Base-by-base conservation (phyloP, 1,140 invertebrate genomes). In the Euwallacea similis region DNA sequence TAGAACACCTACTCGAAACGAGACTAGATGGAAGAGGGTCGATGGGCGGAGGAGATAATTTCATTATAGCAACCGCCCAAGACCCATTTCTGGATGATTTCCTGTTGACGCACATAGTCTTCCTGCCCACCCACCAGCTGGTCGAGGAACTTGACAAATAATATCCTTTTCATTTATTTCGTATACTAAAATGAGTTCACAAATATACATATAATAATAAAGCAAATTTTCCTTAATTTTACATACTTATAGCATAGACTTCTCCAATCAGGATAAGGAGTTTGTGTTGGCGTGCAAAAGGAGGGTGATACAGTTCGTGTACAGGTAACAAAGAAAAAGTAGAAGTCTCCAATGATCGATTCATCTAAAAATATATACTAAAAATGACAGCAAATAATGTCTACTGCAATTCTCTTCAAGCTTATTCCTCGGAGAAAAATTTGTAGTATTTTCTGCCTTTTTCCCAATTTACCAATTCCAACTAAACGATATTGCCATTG, bases 51-150 rank as follows among this genome's bases (percentile, higher is more conserved):
- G 82, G 82, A 66, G 84, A 85, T 74, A 75, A 73, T 74, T 75
- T 78, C 41, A 76, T 79, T 4, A 66, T 80, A 7, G 75, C 79
- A 13, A 77, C 82, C 6, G 82, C 79, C 7, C 79, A 79, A 68
- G 91, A 93, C 83, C 87, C 88, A 62, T 93, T 93, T 78, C 83
- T 94, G 50, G 93, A 94, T 79, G 93, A 95, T 82, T 94, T 95
- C 80, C 84, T 95, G 53, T 82, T 95, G 11, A 95, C 93, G n/a
- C 91, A 95, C 80, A 90, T 93, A 63, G 90, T 95, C 59, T 95
- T 93, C 82, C 91, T 95, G 87, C 90, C 92, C 10, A 89, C 88
- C 60, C 88, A 91, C 71, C 86, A 91, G 73, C 83, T 95, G 59
- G 90, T 93, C 78, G 87, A 89, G 53, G 89, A 92, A 80, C 84